These are phyloP conservation scores for Ceyx margarethae DNA, from an alignment of 2,113 vertebrate genomes.

Conservation along the genomic window DNA sequence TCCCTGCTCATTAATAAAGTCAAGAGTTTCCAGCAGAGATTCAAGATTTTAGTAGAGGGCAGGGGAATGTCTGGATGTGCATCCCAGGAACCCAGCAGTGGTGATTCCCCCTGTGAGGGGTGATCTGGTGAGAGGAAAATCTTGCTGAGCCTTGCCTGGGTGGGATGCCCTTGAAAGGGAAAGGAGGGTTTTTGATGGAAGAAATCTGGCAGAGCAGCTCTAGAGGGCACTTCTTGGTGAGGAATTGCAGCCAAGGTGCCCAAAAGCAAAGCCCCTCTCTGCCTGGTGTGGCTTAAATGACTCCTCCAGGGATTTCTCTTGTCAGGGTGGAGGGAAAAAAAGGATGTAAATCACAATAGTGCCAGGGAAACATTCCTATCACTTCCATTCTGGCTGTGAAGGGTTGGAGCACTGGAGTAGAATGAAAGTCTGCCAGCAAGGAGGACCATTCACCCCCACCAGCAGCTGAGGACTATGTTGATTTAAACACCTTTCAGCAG, in stretches of 20 bases:
- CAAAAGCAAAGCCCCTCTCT: neutral
- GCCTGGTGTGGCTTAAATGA: neutral
- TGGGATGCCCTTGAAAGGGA: neutral
- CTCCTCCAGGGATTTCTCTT: neutral
- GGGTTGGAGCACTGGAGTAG: neutral
- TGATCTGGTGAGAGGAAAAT: neutral
- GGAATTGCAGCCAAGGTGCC: neutral
- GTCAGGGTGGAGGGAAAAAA: neutral
- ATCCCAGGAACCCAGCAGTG: neutral
- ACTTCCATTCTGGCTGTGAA: neutral
- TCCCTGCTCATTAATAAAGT: neutral
- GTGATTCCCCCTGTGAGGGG: neutral
- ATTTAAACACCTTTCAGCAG: neutral
- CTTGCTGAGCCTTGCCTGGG: neutral
- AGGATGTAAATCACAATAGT: neutral
- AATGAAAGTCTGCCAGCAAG: neutral
- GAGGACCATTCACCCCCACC: neutral
- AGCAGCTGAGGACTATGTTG: neutral
- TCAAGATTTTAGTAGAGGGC: neutral
- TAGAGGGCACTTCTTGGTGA: neutral
- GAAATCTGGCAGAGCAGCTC: neutral
- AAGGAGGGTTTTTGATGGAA: neutral
- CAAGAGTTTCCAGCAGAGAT: constrained; percentile 15
- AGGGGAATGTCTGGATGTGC: neutral
- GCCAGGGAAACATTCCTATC: neutral